phyloP scores from a whole-genome alignment of 2,113 vertebrate species.

The Stictonetta naevosa region DNA sequence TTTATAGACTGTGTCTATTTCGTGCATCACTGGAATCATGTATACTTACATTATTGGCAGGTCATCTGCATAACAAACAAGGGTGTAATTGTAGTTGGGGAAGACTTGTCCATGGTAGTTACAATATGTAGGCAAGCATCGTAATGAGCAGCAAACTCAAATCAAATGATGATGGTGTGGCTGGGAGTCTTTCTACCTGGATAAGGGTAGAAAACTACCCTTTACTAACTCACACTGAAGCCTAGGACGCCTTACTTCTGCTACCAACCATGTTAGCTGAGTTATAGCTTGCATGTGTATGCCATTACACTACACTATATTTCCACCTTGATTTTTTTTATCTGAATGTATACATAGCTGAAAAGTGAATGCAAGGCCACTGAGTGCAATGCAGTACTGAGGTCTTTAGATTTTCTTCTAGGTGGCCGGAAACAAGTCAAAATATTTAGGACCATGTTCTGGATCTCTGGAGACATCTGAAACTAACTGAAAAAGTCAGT shows the following conservation, averaged over 20 bases:
- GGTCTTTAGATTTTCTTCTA: background rate
- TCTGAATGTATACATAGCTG: accelerated
- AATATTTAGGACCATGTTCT: background rate
- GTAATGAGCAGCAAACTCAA: background rate
- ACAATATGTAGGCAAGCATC: accelerated
- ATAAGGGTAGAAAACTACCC: no score
- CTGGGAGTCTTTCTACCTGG: background rate
- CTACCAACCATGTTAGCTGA: background rate
- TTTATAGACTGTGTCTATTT: background rate
- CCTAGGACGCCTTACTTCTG: background rate
- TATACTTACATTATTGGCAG: background rate
- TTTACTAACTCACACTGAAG: background rate
- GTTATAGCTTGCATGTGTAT: background rate
- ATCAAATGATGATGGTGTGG: background rate
- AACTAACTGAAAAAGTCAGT: background rate
- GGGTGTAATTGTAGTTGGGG: background rate
- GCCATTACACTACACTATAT: accelerated
- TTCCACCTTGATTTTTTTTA: background rate
- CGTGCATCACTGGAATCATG: background rate
- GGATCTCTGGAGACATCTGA: background rate
- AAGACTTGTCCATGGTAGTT: background rate
- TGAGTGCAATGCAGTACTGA: background rate
- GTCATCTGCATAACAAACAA: background rate
- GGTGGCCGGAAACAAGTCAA: background rate
- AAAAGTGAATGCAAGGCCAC: background rate